Conservation (phyloP, 2,888 invertebrate species). For the Lumbricus terrestris region DNA sequence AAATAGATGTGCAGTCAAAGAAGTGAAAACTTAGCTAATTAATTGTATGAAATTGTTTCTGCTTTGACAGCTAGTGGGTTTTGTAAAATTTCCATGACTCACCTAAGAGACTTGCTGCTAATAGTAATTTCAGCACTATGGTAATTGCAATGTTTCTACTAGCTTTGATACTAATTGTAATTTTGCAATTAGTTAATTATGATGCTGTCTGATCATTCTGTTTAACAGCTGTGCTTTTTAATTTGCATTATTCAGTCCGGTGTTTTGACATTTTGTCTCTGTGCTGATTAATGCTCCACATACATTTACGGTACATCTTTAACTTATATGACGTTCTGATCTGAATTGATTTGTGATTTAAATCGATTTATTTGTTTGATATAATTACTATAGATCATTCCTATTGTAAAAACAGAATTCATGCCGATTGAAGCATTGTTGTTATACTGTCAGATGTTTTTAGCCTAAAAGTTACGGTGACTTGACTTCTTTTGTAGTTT, state of each 20-base stretch:
- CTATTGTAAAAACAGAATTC: background rate
- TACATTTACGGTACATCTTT: background rate
- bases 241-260: too few relatives aligned
- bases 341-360: background rate
- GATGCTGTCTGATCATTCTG: background rate
- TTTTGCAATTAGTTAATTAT: background rate
- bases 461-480: background rate
- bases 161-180: background rate
- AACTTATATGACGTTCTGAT: too few relatives aligned
- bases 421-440: background rate
- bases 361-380: background rate
- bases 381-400: background rate
- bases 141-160: too few relatives aligned
- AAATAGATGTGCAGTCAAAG: background rate
- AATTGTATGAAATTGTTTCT: background rate
- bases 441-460: background rate
- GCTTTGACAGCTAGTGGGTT: background rate
- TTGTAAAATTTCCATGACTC: background rate
- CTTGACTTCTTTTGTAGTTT: background rate
- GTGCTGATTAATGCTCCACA: too few relatives aligned
- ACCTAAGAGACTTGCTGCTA: background rate
- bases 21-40: background rate
- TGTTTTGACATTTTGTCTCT: too few relatives aligned
- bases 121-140: too few relatives aligned
- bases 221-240: background rate